phyloP scores from a whole-genome alignment of 2,888 invertebrate species.

The Campopleginae sp. region DNA sequence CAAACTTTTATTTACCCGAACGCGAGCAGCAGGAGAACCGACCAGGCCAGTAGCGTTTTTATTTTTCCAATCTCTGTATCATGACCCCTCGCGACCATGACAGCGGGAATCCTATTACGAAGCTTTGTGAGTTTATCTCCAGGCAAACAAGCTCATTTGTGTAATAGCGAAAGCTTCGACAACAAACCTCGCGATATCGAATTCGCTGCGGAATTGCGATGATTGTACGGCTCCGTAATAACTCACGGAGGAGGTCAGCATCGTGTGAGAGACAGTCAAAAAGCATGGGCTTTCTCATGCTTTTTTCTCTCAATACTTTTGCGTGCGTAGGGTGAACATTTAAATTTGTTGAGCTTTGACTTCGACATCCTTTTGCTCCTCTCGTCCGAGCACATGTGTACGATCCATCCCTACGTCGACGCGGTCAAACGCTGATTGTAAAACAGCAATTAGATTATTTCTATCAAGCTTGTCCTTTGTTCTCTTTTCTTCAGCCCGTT shows the following conservation, averaged over 20 bases:
- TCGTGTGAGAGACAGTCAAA: slow-evolving; percentile 54
- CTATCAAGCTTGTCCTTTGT: slow-evolving; percentile 74
- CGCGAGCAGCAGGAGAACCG: background rate
- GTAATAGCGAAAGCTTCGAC: slow-evolving; percentile 79
- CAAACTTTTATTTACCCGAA: slow-evolving; percentile 19
- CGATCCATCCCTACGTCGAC: slow-evolving; percentile 4
- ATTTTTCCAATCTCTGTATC: background rate
- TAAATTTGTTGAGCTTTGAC: slow-evolving; percentile 36
- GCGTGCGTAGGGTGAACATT: slow-evolving; percentile 4
- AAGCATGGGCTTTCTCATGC: slow-evolving; percentile 37
- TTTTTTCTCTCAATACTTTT: slow-evolving; percentile 9
- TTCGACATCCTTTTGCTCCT: slow-evolving; percentile 46
- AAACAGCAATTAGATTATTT: slow-evolving; percentile 80
- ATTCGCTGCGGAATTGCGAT: slow-evolving; percentile 66
- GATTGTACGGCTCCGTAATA: slow-evolving; percentile 70
- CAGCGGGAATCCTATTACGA: slow-evolving; percentile 52
- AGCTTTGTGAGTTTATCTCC: slow-evolving; percentile 76
- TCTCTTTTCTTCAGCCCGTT: slow-evolving; percentile 69
- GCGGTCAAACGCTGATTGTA: slow-evolving; percentile 78
- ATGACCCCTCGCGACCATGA: background rate
- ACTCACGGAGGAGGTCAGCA: slow-evolving; percentile 35
- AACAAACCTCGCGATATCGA: slow-evolving; percentile 76
- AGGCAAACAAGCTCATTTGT: slow-evolving; percentile 79
- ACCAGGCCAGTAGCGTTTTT: slow-evolving; percentile 55
- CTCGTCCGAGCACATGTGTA: slow-evolving; percentile 63